Conservation (phyloP, 2,888 invertebrate genomes). For the Antitype chi region DNA sequence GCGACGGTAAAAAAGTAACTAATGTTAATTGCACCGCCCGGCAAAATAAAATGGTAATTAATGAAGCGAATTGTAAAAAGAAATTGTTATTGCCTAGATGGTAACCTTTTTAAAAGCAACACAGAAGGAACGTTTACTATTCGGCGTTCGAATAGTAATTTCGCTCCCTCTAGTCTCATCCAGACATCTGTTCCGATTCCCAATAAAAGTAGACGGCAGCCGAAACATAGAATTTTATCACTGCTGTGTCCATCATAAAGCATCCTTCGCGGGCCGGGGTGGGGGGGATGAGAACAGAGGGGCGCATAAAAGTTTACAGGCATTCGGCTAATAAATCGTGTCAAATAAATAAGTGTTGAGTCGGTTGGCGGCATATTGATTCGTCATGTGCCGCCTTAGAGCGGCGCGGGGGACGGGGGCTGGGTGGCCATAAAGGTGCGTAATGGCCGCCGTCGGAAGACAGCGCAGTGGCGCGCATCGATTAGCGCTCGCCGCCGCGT, state of each 20-base stretch:
- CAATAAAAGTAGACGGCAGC: conserved; percentile 84
- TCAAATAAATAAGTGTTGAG: conserved; percentile 91
- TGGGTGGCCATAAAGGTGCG: conserved; percentile 93
- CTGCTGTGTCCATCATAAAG: conserved; percentile 88
- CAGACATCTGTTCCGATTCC: conserved; percentile 84
- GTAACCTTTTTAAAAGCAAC: conserved; percentile 66
- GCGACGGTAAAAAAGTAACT: conserved; percentile 81
- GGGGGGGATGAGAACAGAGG: conserved; percentile 78
- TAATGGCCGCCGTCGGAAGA: conserved; percentile 93
- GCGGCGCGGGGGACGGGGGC: conserved; percentile 80
- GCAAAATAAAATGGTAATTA: conserved; percentile 85
- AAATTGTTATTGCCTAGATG: conserved; percentile 78
- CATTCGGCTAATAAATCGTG: conserved; percentile 90
- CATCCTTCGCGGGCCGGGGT: conserved; percentile 76
- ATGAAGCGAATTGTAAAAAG: conserved; percentile 82
- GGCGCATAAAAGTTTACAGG: conserved; percentile 90
- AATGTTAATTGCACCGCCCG: conserved; percentile 85
- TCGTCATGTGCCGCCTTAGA: conserved; percentile 90
- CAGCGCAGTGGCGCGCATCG: conserved; percentile 93
- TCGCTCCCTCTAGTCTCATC: conserved; percentile 70
- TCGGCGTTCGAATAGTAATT: conserved; percentile 60
- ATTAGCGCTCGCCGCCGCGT: conserved; percentile 92
- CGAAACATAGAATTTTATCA: conserved; percentile 88
- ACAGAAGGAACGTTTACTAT: conserved; percentile 62
- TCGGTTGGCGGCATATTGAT: conserved; percentile 91